These are phyloP conservation scores for Notamacropus eugenii DNA, from an alignment of 2,797 vertebrate species.

Conservation along the genomic window DNA sequence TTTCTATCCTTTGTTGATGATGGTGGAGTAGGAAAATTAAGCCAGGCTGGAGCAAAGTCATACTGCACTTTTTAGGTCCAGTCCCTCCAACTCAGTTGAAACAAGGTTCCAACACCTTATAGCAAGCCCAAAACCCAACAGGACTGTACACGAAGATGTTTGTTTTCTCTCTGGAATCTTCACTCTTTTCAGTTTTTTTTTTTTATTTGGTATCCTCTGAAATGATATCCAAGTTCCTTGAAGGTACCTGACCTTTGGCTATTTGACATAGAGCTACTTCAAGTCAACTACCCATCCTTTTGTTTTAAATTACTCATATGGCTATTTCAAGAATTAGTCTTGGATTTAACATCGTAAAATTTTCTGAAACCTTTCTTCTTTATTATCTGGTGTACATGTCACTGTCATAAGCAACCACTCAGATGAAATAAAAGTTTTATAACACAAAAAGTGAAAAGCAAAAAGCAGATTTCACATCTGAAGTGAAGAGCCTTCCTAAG, in stretches of 20 bases:
- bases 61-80: constrained; percentile 91
- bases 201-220: constrained; percentile 82
- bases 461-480: constrained; percentile 81
- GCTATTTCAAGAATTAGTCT: constrained; percentile 71
- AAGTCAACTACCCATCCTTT: constrained; percentile 85
- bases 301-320: constrained; percentile 71
- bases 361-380: constrained; percentile 60
- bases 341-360: constrained; percentile 64
- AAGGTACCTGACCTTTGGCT: constrained; percentile 80
- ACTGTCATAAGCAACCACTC: constrained; percentile 75
- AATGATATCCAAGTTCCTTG: constrained; percentile 80
- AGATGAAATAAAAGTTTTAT: constrained; percentile 77
- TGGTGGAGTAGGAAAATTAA: constrained; percentile 89
- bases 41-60: constrained; percentile 91
- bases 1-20: constrained; percentile 85
- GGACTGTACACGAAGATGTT: constrained; percentile 77
- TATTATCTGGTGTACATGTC: constrained; percentile 78
- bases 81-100: constrained; percentile 83
- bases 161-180: constrained; percentile 66
- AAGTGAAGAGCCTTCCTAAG: constrained; percentile 67
- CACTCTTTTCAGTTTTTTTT: constrained; percentile 84
- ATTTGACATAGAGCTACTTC: constrained; percentile 78
- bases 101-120: constrained; percentile 89
- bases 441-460: constrained; percentile 68
- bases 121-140: constrained; percentile 84